phyloP scores from a whole-genome alignment of 2,113 vertebrate genomes.

The Labrus mixtus region DNA sequence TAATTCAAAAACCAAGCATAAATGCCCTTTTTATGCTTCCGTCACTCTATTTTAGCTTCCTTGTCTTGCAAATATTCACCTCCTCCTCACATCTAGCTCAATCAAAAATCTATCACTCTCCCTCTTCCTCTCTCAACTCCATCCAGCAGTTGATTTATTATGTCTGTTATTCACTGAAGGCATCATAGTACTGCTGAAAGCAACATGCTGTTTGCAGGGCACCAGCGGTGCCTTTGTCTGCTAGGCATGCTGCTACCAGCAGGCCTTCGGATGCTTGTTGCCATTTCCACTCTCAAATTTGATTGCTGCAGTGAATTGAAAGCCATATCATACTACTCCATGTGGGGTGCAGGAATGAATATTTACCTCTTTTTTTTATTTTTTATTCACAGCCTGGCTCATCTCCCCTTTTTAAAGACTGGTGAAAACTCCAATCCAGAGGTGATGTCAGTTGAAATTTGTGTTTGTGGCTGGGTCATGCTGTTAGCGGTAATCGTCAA shows the following conservation, averaged over 20 bases:
- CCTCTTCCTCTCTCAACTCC: constrained; percentile 11
- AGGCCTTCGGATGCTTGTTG: constrained; percentile 68
- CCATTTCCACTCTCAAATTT: constrained; percentile 69
- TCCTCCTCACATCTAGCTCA: constrained; percentile 15
- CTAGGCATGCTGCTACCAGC: constrained; percentile 68
- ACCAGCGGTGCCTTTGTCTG: constrained; percentile 62
- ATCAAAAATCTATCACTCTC: constrained; percentile 20
- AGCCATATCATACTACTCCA: constrained; percentile 64
- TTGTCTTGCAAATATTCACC: background rate
- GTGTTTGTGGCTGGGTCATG: constrained; percentile 40
- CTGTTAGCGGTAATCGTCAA: constrained; percentile 30
- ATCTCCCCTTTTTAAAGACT: constrained; percentile 39
- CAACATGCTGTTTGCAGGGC: constrained; percentile 58
- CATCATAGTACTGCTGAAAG: constrained; percentile 57
- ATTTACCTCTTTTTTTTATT: constrained; percentile 18
- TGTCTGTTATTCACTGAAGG: constrained; percentile 67
- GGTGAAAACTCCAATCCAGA: constrained; percentile 16
- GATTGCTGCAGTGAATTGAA: constrained; percentile 74
- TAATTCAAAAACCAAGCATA: constrained; percentile 9
- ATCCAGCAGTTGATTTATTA: constrained; percentile 69
- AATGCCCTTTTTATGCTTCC: background rate
- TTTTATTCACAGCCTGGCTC: constrained; percentile 46
- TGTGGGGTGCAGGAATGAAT: constrained; percentile 38
- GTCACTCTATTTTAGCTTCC: background rate
- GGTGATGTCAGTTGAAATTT: constrained; percentile 43